Conservation (phyloP, 2,888 invertebrate genomes). For the Neria commutata region DNA sequence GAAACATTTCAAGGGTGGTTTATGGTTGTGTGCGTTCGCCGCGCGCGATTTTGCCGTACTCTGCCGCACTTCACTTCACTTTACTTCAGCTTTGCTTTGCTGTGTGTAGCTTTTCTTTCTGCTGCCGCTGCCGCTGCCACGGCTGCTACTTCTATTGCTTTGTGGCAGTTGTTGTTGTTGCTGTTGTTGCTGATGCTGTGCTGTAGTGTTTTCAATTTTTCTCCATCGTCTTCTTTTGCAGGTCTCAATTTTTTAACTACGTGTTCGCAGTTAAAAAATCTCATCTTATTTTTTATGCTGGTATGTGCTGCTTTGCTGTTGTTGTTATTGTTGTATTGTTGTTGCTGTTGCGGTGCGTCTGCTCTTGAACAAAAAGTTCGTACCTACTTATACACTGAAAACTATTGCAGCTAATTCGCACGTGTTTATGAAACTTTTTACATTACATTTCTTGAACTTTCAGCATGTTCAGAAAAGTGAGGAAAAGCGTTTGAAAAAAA, state of each 20-base stretch:
- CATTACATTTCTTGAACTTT: no score
- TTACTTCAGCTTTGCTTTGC: slow-evolving; percentile 28
- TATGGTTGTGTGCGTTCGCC: slow-evolving; percentile 31
- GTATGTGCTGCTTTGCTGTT: slow-evolving; percentile 32
- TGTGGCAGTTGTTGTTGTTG: slow-evolving; percentile 30
- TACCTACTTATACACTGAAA: slow-evolving; percentile 6
- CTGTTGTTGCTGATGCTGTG: slow-evolving; percentile 21
- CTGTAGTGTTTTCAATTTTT: slow-evolving; percentile 21
- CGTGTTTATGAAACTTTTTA: no score
- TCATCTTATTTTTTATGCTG: slow-evolving; percentile 50
- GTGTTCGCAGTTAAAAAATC: slow-evolving; percentile 55
- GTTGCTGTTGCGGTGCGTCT: slow-evolving; percentile 6
- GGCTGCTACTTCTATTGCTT: no score
- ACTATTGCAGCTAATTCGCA: no score
- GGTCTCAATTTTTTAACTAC: slow-evolving; percentile 50
- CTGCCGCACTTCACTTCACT: slow-evolving; percentile 3
- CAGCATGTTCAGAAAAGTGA: no score
- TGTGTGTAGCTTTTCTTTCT: slow-evolving; percentile 38
- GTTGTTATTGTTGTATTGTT: slow-evolving; percentile 21
- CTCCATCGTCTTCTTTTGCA: slow-evolving; percentile 36
- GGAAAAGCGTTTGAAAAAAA: no score
- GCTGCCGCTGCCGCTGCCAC: slow-evolving; percentile 23
- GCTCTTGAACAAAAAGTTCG: neutral
- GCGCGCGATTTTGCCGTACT: slow-evolving; percentile 17
- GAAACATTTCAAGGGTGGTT: slow-evolving; percentile 54